Percentiles rank a stretch among this genome's conserved stretches.
phyloP scores from a whole-genome alignment of 1,140 invertebrate species.

The Caenorhabditis brenneri region DNA sequence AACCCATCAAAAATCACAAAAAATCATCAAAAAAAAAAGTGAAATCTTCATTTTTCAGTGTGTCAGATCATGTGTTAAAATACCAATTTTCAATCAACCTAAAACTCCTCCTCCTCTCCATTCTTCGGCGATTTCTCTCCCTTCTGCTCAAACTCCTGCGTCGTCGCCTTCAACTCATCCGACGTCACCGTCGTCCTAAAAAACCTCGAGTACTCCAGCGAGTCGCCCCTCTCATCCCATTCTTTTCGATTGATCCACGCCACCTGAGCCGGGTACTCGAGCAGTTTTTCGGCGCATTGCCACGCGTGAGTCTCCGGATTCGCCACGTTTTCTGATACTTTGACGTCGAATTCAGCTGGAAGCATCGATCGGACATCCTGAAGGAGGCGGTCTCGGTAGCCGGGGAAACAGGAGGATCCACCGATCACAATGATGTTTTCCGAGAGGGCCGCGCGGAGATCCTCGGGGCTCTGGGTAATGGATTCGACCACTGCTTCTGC shows the following conservation, averaged over 20 bases:
- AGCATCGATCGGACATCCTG: conserved; percentile 27
- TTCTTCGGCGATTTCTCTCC: neutral
- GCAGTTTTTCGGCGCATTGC: neutral
- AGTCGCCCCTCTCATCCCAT: conserved; percentile 57
- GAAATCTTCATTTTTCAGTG: too few species aligned
- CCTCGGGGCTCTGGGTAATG: conserved; percentile 69
- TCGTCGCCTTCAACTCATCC: neutral
- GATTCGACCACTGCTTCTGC: conserved; percentile 81
- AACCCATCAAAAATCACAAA: too few species aligned
- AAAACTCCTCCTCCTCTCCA: conserved; percentile 13
- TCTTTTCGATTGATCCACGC: conserved; percentile 56
- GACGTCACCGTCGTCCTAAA: neutral
- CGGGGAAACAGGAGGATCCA: conserved; percentile 80
- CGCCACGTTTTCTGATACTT: neutral
- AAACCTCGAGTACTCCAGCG: neutral
- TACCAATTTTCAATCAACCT: too few species aligned
- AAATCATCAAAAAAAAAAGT: too few species aligned
- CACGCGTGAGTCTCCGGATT: conserved; percentile 56
- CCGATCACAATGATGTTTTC: conserved; percentile 89
- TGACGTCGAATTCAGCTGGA: neutral
- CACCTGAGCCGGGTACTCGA: neutral
- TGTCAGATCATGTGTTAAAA: too few species aligned
- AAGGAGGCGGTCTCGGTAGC: conserved; percentile 75
- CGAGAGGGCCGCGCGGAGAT: conserved; percentile 76
- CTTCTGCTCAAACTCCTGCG: neutral